Conservation (phyloP, 1,140 invertebrate genomes). For the Platyura marginata region DNA sequence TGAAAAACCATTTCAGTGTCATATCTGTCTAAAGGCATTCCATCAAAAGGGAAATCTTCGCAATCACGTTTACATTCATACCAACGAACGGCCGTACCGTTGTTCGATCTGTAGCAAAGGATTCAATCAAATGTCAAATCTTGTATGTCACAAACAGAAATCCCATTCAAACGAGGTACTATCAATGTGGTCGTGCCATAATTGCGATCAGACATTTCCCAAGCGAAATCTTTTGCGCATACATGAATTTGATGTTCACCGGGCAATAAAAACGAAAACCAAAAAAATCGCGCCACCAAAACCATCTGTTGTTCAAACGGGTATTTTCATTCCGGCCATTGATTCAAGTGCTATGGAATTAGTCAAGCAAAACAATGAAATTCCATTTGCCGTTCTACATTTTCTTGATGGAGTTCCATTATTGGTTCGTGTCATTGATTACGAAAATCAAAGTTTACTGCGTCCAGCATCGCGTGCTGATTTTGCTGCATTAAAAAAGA, state of each 20-base stretch:
- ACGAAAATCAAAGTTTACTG: neutral
- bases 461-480: neutral
- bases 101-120: too few relatives aligned
- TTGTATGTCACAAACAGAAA: too few relatives aligned
- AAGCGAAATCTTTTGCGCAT: neutral
- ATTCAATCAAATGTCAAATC: too few relatives aligned
- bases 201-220: neutral
- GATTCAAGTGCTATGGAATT: neutral
- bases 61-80: too few relatives aligned
- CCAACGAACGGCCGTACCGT: too few relatives aligned
- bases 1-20: slow-evolving; percentile 50
- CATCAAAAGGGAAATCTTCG: too few relatives aligned
- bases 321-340: slow-evolving; percentile 1
- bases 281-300: neutral
- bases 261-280: neutral
- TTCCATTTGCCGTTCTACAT: slow-evolving; percentile 1
- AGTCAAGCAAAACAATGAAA: neutral
- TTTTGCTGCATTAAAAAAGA: slow-evolving; percentile 1
- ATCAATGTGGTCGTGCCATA: slow-evolving; percentile 18
- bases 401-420: slow-evolving; percentile 1
- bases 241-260: neutral
- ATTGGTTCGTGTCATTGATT: neutral
- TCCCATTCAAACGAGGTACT: too few relatives aligned
- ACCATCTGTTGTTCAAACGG: neutral
- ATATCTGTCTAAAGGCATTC: slow-evolving; percentile 53